These are phyloP conservation scores for Platyrinchus mystaceus DNA, from an alignment of 2,797 vertebrate species.

Conservation along the genomic window DNA sequence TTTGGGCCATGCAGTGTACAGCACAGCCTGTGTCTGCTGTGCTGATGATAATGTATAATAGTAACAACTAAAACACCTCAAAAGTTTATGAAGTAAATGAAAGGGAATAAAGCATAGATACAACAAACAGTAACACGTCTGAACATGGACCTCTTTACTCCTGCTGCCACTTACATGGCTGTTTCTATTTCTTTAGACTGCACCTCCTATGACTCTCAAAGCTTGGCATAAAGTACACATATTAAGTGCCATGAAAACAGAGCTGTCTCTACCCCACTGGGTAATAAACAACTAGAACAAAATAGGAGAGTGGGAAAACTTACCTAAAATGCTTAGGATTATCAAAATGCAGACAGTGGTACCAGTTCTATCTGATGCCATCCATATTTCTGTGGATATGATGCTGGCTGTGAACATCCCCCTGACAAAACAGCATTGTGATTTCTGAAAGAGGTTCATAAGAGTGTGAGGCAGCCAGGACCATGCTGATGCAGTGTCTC, in stretches of 20 bases:
- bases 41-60: neutral
- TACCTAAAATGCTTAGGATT: neutral
- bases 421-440: neutral
- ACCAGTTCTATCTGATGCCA: rapidly evolving
- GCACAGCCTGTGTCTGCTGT: neutral
- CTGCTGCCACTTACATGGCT: neutral
- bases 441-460: neutral
- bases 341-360: neutral
- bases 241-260: neutral
- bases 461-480: neutral
- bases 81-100: neutral
- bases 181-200: neutral
- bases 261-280: neutral
- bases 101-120: neutral
- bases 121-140: neutral
- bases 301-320: neutral
- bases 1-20: neutral
- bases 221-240: neutral
- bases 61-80: neutral
- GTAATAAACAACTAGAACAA: neutral
- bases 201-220: neutral
- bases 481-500: neutral
- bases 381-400: rapidly evolving
- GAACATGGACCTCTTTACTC: neutral
- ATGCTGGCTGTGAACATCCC: neutral